Evolutionary conservation across 2,888 invertebrate genomes (phyloP).

Genomic region (Griposia aprilina): DNA sequence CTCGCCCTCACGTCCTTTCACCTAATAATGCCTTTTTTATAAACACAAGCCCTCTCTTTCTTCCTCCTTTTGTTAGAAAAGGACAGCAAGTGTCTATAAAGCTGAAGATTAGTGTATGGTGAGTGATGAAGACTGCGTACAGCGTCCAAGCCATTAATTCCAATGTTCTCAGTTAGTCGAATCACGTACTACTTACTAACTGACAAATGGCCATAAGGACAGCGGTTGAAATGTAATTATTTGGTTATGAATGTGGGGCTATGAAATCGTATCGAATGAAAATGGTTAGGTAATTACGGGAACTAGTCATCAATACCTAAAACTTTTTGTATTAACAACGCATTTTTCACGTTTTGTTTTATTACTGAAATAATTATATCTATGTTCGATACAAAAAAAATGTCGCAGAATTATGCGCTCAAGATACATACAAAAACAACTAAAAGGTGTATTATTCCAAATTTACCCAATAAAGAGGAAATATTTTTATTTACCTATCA

Average conservation of each 20-base stretch:
- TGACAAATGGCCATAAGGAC: conserved; percentile 74
- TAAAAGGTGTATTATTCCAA: no score
- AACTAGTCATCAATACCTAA: neutral
- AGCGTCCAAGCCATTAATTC: conserved; percentile 71
- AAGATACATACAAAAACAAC: no score
- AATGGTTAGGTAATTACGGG: no score
- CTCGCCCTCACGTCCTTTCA: neutral
- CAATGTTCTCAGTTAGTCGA: conserved; percentile 60
- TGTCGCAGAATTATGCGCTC: no score
- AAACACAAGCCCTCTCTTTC: conserved; percentile 18
- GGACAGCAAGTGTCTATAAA: conserved; percentile 48
- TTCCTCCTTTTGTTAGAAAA: conserved; percentile 1
- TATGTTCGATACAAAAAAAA: no score
- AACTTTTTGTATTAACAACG: neutral
- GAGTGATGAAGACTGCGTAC: conserved; percentile 53
- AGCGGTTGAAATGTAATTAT: conserved; percentile 71
- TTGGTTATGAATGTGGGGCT: conserved; percentile 57
- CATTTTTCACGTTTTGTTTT: neutral
- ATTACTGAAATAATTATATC: neutral
- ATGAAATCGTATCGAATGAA: conserved; percentile 12
- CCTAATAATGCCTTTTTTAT: conserved; percentile 36
- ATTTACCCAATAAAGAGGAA: no score
- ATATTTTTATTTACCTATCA: neutral
- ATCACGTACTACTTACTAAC: conserved; percentile 65
- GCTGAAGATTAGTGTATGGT: conserved; percentile 56